phyloP scores from a whole-genome alignment of 2,113 vertebrate genomes.

The Anser brachyrhynchus region DNA sequence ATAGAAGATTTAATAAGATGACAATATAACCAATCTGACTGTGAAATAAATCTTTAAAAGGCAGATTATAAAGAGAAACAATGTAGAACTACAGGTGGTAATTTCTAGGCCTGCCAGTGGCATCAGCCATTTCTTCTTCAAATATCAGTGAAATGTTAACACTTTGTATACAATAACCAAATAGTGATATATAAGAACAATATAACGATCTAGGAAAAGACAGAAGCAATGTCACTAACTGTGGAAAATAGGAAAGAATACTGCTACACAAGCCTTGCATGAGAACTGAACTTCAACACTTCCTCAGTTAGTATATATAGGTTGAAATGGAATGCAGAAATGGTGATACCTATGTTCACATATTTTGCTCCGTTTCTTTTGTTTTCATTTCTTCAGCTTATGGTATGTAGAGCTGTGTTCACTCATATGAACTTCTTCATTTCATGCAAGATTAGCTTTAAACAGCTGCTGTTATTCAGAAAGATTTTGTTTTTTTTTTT shows the following conservation, averaged over 20 bases:
- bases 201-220: background rate
- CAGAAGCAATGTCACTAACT: background rate
- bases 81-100: background rate
- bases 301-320: background rate
- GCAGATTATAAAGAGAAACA: background rate
- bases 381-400: background rate
- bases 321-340: background rate
- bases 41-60: slow-evolving; percentile 26
- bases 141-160: background rate
- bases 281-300: background rate
- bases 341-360: background rate
- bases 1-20: slow-evolving; percentile 46
- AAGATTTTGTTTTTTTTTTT: background rate
- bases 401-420: background rate
- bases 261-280: background rate
- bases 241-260: background rate
- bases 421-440: background rate
- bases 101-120: background rate
- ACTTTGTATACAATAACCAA: background rate
- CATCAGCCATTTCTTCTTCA: background rate
- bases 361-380: background rate
- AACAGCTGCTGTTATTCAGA: background rate
- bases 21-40: background rate
- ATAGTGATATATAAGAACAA: background rate
- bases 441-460: background rate